Percentiles rank a stretch among this genome's conserved stretches.
These are phyloP conservation scores for Drosophila neotestacea DNA, from an alignment of 2,888 invertebrate species.

Conservation along the genomic window DNA sequence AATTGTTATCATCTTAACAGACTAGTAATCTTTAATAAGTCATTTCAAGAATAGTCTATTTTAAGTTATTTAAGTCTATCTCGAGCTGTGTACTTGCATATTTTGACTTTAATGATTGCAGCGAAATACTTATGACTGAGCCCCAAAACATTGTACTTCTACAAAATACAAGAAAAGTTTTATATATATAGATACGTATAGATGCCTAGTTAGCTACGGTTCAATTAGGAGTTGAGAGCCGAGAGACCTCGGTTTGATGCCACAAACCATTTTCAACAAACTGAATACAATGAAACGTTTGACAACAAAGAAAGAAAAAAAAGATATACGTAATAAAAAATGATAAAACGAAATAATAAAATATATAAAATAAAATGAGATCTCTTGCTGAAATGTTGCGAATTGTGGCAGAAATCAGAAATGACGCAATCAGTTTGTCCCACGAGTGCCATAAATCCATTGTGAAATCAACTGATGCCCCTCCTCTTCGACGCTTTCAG, in stretches of 20 bases:
- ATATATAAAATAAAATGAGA: constrained; percentile 24
- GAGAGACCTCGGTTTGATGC: constrained; percentile 18
- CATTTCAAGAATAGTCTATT: not conserved
- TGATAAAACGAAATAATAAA: constrained; percentile 27
- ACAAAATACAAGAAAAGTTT: constrained; percentile 1
- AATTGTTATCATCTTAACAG: no score
- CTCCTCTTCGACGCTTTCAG: not conserved
- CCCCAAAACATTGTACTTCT: constrained; percentile 10
- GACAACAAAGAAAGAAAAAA: constrained; percentile 26
- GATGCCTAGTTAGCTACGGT: constrained; percentile 19
- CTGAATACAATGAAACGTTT: constrained; percentile 30
- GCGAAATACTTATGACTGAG: constrained; percentile 8
- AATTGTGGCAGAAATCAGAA: constrained; percentile 71
- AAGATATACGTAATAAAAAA: constrained; percentile 18
- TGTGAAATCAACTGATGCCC: constrained; percentile 55
- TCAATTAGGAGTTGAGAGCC: constrained; percentile 35
- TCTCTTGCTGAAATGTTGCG: constrained; percentile 38
- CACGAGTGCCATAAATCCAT: constrained; percentile 74
- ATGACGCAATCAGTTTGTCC: constrained; percentile 69
- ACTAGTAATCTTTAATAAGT: not conserved
- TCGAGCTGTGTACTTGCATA: constrained; percentile 26
- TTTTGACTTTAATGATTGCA: constrained; percentile 13
- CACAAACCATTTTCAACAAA: constrained; percentile 37
- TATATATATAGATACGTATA: constrained; percentile 16
- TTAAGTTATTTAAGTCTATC: not conserved